phyloP scores from a whole-genome alignment of 2,888 invertebrate species.

The Lydus trimaculatus region DNA sequence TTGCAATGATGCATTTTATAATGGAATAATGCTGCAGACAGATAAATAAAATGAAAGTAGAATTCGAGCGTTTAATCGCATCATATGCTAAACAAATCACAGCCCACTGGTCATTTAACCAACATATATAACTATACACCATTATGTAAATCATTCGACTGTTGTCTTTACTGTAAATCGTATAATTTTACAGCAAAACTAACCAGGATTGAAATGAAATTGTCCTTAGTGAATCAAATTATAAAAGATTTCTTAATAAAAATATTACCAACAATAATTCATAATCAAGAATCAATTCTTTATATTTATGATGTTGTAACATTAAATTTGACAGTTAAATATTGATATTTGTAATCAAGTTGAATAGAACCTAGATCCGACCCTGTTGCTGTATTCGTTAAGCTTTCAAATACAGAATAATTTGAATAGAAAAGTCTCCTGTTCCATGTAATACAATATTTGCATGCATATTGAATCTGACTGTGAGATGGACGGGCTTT shows the following conservation, averaged over 20 bases:
- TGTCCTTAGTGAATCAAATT: background rate
- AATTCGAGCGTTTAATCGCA: conserved; percentile 43
- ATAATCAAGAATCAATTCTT: background rate
- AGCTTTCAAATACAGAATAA: background rate
- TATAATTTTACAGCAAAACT: conserved; percentile 14
- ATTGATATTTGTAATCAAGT: background rate
- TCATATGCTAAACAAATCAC: conserved; percentile 42
- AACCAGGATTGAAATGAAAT: conserved; percentile 3
- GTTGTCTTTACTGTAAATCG: conserved; percentile 20
- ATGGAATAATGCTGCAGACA: background rate
- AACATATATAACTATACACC: conserved; percentile 36
- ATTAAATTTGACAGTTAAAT: background rate
- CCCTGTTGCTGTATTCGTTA: conserved; percentile 9
- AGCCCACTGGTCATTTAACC: conserved; percentile 45
- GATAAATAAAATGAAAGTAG: conserved; percentile 24
- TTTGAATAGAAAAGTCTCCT: conserved; percentile 1
- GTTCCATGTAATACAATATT: conserved; percentile 25
- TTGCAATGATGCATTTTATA: background rate
- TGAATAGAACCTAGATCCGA: background rate
- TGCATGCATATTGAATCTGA: conserved; percentile 31
- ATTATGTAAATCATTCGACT: conserved; percentile 49
- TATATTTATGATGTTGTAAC: background rate
- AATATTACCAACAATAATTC: too few species aligned
- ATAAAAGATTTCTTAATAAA: background rate
- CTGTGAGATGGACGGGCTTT: conserved; percentile 23